Evolutionary conservation across 2,797 vertebrate genomes (phyloP).

Genomic region (Sphenopsis melanotis): DNA sequence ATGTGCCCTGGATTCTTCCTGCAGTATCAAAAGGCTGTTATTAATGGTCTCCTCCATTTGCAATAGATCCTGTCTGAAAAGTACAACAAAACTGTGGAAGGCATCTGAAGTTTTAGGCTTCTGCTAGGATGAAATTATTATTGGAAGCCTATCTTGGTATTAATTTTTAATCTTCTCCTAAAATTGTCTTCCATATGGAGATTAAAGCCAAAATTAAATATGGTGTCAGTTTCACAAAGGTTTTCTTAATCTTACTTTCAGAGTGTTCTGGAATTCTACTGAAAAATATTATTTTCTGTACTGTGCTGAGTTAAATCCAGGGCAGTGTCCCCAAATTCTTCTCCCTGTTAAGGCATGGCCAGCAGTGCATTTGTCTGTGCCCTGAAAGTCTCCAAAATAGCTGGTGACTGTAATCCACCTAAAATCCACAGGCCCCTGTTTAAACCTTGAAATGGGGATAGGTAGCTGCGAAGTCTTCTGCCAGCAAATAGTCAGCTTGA

Average conservation of each 20-base stretch:
- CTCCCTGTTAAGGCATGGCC: not conserved
- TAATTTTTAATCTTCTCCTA: slow-evolving; percentile 33
- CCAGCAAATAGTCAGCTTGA: not conserved
- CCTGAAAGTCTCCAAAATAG: not conserved
- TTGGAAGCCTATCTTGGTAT: not conserved
- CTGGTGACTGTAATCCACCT: not conserved
- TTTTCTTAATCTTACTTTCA: slow-evolving; percentile 1
- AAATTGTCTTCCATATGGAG: slow-evolving; percentile 9
- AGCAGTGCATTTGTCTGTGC: not conserved
- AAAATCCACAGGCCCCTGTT: not conserved
- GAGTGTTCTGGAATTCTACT: not conserved
- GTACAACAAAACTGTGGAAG: not conserved
- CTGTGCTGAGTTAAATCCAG: not conserved
- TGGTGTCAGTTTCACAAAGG: not conserved
- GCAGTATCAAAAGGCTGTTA: not conserved
- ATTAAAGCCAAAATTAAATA: slow-evolving; percentile 18
- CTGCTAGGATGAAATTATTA: not conserved
- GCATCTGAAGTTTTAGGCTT: not conserved
- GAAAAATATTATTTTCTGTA: not conserved
- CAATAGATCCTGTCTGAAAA: not conserved
- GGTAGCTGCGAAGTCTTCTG: not conserved
- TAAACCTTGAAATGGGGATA: not conserved
- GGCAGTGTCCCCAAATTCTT: not conserved
- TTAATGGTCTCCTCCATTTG: not conserved
- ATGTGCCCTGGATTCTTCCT: not conserved